Evolutionary conservation across 2,888 invertebrate species (phyloP).

Genomic region (Polydrusus pterygomalis): DNA sequence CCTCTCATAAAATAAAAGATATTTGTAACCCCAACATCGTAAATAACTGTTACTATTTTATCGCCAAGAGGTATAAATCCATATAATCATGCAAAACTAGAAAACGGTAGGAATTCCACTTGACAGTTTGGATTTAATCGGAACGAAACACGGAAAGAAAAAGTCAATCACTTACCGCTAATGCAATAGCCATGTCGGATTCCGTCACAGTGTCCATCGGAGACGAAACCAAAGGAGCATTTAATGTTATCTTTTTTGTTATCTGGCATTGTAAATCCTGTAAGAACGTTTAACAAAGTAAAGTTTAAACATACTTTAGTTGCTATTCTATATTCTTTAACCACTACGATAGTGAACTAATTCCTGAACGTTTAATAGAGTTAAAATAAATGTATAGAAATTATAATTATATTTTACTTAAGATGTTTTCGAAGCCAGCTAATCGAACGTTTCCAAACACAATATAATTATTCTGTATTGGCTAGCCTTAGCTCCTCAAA

Average conservation of each 20-base stretch:
- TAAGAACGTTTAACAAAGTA: conserved; percentile 61
- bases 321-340: too few relatives aligned
- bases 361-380: conserved; percentile 54
- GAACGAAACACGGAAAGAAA: not conserved
- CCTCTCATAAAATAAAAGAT: too few relatives aligned
- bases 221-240: conserved; percentile 96
- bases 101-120: not conserved
- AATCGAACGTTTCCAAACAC: too few relatives aligned
- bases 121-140: not conserved
- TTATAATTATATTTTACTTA: not conserved
- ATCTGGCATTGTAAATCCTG: conserved; percentile 90
- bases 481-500: too few relatives aligned
- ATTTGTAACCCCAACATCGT: too few relatives aligned
- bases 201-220: conserved; percentile 99
- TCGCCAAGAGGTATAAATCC: too few relatives aligned
- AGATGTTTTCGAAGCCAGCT: too few relatives aligned
- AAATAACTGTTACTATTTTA: too few relatives aligned
- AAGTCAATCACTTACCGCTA: conserved; percentile 83
- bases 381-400: not conserved
- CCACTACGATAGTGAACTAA: too few relatives aligned
- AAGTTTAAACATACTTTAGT: too few relatives aligned
- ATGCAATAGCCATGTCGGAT: conserved; percentile 98
- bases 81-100: not conserved
- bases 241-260: conserved; percentile 90
- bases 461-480: too few relatives aligned